These are phyloP conservation scores for Drosophila guanche DNA, from an alignment of 1,140 invertebrate species.

Conservation along the genomic window DNA sequence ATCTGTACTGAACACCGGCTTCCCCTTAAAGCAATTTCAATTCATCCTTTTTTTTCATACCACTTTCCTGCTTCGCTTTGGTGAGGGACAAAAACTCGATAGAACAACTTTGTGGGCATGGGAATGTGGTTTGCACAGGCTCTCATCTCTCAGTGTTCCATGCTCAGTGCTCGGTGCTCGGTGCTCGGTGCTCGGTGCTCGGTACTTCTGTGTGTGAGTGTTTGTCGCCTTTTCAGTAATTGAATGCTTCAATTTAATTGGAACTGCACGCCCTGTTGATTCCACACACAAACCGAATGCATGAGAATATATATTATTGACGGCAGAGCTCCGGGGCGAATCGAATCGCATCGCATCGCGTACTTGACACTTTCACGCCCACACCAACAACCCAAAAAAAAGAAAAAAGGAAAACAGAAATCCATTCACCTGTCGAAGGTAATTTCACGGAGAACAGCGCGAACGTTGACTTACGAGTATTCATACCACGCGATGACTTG, in stretches of 20 bases:
- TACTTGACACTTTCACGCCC: slow-evolving; percentile 58
- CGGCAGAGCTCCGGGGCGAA: slow-evolving; percentile 54
- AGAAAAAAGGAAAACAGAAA: slow-evolving; percentile 5
- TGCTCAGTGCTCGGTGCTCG: background rate
- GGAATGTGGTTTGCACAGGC: slow-evolving; percentile 24
- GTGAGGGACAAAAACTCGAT: background rate
- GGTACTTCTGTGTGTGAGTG: slow-evolving; percentile 25
- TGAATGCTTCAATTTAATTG: slow-evolving; percentile 80
- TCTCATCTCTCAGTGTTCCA: slow-evolving; percentile 23
- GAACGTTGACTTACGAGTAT: slow-evolving; percentile 52
- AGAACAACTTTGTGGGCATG: slow-evolving; percentile 27
- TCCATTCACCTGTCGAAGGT: background rate
- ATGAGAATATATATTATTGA: slow-evolving; percentile 72
- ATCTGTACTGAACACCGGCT: no score
- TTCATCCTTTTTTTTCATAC: background rate
- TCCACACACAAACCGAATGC: slow-evolving; percentile 66
- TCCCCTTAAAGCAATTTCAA: no score
- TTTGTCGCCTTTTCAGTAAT: slow-evolving; percentile 52
- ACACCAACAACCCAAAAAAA: slow-evolving; percentile 3
- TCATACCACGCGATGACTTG: slow-evolving; percentile 33
- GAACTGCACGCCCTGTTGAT: slow-evolving; percentile 76
- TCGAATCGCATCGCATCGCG: slow-evolving; percentile 20
- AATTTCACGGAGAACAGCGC: slow-evolving; percentile 13
- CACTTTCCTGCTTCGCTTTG: background rate
- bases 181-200: no score